These are phyloP conservation scores for Columba janthina DNA, from an alignment of 2,113 vertebrate species.

Conservation along the genomic window DNA sequence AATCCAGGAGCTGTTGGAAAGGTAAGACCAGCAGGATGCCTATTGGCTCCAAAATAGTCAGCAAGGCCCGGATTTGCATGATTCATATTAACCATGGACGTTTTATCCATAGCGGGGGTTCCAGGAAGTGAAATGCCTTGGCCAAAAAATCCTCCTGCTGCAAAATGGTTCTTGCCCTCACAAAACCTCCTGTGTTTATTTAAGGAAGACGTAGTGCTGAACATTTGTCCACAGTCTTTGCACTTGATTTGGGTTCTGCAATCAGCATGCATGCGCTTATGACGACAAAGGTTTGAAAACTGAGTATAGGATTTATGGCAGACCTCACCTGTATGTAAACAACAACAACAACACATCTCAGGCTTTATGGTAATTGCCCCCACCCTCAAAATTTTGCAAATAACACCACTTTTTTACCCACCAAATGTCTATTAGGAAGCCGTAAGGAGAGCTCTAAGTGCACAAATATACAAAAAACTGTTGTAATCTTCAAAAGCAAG, in stretches of 20 bases:
- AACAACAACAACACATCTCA: conserved; percentile 81
- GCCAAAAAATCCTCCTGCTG: conserved; percentile 96
- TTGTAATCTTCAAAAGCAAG: conserved; percentile 60
- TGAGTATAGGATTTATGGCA: conserved; percentile 99
- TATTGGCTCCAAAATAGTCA: conserved; percentile 97
- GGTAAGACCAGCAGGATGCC: conserved; percentile 94
- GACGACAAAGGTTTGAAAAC: conserved; percentile 99
- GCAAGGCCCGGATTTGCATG: conserved; percentile 92
- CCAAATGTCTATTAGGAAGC: conserved; percentile 49
- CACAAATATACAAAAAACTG: conserved; percentile 26
- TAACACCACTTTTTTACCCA: conserved; percentile 64
- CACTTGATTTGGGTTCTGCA: conserved; percentile 99
- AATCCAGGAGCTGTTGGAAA: conserved; percentile 95
- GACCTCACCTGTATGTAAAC: conserved; percentile 93
- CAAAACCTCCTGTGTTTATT: conserved; percentile 99
- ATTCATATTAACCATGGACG: conserved; percentile 90
- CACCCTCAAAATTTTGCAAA: conserved; percentile 69
- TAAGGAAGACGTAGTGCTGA: conserved; percentile 99
- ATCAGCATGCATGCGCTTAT: conserved; percentile 99
- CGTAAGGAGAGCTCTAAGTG: neutral
- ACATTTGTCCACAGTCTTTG: conserved; percentile 99
- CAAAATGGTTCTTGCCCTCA: conserved; percentile 98
- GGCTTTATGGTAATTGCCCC: conserved; percentile 76
- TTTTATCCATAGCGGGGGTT: conserved; percentile 93
- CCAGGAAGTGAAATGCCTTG: conserved; percentile 95